phyloP scores from a whole-genome alignment of 1,140 invertebrate genomes.

The Drosophila santomea region DNA sequence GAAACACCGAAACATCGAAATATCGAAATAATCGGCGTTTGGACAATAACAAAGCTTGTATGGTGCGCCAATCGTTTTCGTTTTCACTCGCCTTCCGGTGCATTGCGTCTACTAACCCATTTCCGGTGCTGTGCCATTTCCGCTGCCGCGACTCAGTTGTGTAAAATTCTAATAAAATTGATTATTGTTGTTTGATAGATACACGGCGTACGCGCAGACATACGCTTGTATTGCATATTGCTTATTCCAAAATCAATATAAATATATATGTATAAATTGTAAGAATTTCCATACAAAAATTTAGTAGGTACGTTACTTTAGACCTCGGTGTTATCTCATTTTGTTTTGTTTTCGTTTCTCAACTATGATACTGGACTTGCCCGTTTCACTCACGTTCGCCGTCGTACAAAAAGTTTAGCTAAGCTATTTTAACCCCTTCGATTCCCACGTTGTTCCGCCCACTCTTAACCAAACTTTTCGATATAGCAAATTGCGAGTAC shows the following conservation, averaged over 20 bases:
- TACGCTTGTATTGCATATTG: constrained; percentile 75
- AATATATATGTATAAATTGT: constrained; percentile 84
- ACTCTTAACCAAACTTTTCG: constrained; percentile 35
- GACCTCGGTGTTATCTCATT: constrained; percentile 81
- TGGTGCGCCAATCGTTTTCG: constrained; percentile 3
- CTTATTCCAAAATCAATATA: constrained; percentile 84
- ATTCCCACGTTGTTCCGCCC: not conserved
- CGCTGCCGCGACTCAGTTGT: constrained; percentile 48
- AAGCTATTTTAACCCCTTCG: constrained; percentile 38
- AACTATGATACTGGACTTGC: constrained; percentile 73
- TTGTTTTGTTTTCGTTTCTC: constrained; percentile 47
- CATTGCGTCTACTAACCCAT: constrained; percentile 33
- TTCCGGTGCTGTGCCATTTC: constrained; percentile 30
- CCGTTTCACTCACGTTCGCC: constrained; percentile 66
- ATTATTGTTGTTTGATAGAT: constrained; percentile 82
- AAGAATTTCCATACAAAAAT: constrained; percentile 84
- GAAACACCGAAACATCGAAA: not conserved
- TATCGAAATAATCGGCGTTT: constrained; percentile 17
- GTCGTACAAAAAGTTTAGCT: constrained; percentile 73
- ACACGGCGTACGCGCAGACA: constrained; percentile 61
- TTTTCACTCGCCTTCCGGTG: constrained; percentile 1
- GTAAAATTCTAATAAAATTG: constrained; percentile 83
- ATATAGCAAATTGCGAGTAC: constrained; percentile 79
- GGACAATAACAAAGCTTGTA: constrained; percentile 1
- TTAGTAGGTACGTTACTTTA: constrained; percentile 84